Base-by-base conservation (phyloP, 1,140 invertebrate species). In the Caenorhabditis briggsae region DNA sequence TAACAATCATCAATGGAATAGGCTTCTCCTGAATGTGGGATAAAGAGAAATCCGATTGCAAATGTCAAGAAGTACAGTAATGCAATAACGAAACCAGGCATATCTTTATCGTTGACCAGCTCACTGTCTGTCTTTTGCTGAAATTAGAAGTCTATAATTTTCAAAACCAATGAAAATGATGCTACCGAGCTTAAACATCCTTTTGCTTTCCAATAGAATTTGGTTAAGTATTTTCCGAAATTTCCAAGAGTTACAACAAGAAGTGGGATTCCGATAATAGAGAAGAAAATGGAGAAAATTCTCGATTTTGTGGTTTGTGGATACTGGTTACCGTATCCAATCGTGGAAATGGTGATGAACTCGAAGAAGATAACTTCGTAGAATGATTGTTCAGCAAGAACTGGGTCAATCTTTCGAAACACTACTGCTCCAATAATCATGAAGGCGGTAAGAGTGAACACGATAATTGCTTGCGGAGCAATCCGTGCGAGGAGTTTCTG, bases 281-380 rank as follows among this genome's bases (percentile, higher is more conserved):
- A 83, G 58, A 83, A 83, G 16, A 58, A 16, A 33, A 83, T 83
- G 14, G 82, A 83, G 82, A 83, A 83, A 3, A 83, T 7, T 48
- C 58, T 14, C 14, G 82, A 83, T 2, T 14, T 5, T 12, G 12
- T 6, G 0, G 55, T 83, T 41, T 58, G 58, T 12, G 82, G 82
- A 18, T 64, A 83, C 33, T 59, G 55, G 41, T 83, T 83, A 9
- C 82, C 82, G 43, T 83, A 83, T 16, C 82, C 82, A 23, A 83
- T 83, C 12, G 82, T 83, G 5, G 82, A 59, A 18, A 83, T 58
- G 18, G 82, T 83, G 23, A 83, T 64, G 82, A 83, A 83, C 18
- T 83, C 82, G 55, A 83, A 83, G 43, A 59, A 48, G 2, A 83
- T 46, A 2, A 83, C 82, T 46, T 83, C 82, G 20, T 43, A 59